Evolutionary conservation across 92 coral and sea anemone genomes (phyloP).

Genomic region (Phenganax marumi): DNA sequence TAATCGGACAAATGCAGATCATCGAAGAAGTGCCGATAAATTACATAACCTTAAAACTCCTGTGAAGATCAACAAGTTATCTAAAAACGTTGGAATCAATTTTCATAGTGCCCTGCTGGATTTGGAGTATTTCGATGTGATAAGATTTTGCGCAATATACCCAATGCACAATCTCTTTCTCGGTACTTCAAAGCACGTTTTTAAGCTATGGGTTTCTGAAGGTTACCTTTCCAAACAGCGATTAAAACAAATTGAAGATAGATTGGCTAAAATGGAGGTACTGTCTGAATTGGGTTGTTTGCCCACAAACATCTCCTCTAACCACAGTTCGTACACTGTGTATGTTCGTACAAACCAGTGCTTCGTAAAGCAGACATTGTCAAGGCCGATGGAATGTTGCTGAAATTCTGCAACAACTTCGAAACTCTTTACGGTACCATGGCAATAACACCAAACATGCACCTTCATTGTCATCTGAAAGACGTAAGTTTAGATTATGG

Average conservation of each 20-base stretch:
- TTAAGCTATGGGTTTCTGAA: constrained; percentile 14
- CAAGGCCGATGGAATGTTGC: constrained; percentile 9
- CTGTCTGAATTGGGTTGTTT: constrained; percentile 61
- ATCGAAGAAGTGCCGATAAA: constrained; percentile 53
- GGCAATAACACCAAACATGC: constrained; percentile 24
- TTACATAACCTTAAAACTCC: constrained; percentile 32
- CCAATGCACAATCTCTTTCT: constrained; percentile 10
- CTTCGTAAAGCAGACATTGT: constrained; percentile 4
- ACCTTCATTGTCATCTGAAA: constrained; percentile 20
- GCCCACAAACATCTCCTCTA: constrained; percentile 59
- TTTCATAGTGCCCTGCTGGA: constrained; percentile 11
- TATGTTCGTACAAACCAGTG: constrained; percentile 27
- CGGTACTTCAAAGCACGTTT: not conserved
- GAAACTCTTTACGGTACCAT: not conserved
- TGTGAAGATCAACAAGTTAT: constrained; percentile 19
- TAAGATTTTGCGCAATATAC: constrained; percentile 1
- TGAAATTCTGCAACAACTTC: not conserved
- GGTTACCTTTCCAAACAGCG: constrained; percentile 25
- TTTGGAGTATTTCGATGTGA: not conserved
- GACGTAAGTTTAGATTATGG: constrained; percentile 16
- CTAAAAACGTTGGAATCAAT: constrained; percentile 17
- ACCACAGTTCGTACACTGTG: constrained; percentile 64
- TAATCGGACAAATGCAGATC: constrained; percentile 48
- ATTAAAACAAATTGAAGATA: not conserved
- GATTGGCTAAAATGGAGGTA: constrained; percentile 39